These are phyloP conservation scores for Dasysyrphus tricinctus DNA, from an alignment of 2,888 invertebrate genomes.

Conservation along the genomic window DNA sequence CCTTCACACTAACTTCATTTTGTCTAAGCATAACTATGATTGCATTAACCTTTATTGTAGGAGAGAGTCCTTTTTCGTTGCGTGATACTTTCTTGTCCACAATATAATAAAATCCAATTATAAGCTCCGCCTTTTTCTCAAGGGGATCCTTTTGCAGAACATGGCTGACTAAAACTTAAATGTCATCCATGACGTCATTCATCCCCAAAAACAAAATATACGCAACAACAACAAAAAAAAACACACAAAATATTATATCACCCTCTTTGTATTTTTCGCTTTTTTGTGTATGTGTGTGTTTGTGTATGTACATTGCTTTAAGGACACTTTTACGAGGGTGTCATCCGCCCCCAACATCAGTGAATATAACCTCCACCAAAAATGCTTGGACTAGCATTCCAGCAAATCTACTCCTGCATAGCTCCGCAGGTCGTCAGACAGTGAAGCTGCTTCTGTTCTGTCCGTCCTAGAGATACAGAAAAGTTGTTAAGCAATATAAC, in stretches of 20 bases:
- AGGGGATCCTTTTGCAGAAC: constrained; percentile 44
- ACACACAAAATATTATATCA: constrained; percentile 33
- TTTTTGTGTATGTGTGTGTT: constrained; percentile 51
- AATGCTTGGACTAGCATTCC: constrained; percentile 77
- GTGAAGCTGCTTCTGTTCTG: constrained; percentile 82
- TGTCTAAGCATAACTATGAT: constrained; percentile 62
- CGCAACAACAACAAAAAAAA: constrained; percentile 66
- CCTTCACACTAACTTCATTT: constrained; percentile 57
- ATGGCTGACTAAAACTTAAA: constrained; percentile 74
- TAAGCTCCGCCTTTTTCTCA: constrained; percentile 65
- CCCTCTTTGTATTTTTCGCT: constrained; percentile 36
- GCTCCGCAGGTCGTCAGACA: constrained; percentile 84
- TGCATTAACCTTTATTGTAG: constrained; percentile 62
- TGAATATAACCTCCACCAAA: constrained; percentile 71
- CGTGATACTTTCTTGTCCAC: not conserved
- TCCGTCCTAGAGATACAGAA: constrained; percentile 77
- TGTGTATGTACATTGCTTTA: constrained; percentile 65
- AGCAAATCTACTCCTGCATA: constrained; percentile 81
- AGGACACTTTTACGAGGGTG: constrained; percentile 72
- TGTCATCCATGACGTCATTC: constrained; percentile 78
- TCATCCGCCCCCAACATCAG: constrained; percentile 72
- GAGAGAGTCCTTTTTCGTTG: constrained; percentile 26
- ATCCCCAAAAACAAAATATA: constrained; percentile 61
- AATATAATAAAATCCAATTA: constrained; percentile 62
- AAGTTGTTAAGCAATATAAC: constrained; percentile 41